These are phyloP conservation scores for Ataeniobius toweri DNA, from an alignment of 2,797 vertebrate genomes.

Conservation along the genomic window DNA sequence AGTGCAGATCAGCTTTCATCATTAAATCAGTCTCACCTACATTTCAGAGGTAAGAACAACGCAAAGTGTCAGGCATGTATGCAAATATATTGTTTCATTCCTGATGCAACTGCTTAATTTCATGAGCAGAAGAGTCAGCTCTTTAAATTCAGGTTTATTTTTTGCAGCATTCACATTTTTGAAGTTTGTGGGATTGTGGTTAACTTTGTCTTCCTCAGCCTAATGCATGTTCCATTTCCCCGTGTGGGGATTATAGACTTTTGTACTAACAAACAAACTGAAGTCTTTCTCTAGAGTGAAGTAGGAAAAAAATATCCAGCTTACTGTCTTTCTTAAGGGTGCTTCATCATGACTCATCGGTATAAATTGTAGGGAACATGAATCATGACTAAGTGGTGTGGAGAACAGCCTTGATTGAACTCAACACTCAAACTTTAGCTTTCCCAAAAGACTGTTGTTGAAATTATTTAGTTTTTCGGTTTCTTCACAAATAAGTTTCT, in stretches of 20 bases:
- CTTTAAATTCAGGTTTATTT: background rate
- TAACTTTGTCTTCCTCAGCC: background rate
- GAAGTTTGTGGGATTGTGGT: background rate
- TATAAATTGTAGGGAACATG: background rate
- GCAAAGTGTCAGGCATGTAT: background rate
- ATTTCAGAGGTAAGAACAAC: constrained; percentile 16
- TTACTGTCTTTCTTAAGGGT: background rate
- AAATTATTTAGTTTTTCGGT: background rate
- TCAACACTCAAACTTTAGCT: background rate
- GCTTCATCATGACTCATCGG: background rate
- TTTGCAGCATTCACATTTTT: background rate
- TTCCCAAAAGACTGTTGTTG: background rate
- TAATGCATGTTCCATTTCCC: background rate
- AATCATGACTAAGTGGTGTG: background rate
- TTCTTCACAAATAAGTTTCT: no score
- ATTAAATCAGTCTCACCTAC: constrained; percentile 38
- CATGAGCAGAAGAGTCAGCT: background rate
- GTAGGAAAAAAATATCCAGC: background rate
- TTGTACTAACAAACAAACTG: background rate
- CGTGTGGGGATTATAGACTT: background rate
- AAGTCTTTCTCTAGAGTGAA: background rate
- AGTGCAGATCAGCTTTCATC: constrained; percentile 44
- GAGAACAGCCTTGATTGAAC: background rate
- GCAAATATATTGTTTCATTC: constrained; percentile 14
- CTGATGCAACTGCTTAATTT: constrained; percentile 14